A percentile compares a stretch with the other conserved stretches of the same genome.
Conservation (phyloP, 2,797 vertebrate species). For the Myotis pilosus region DNA sequence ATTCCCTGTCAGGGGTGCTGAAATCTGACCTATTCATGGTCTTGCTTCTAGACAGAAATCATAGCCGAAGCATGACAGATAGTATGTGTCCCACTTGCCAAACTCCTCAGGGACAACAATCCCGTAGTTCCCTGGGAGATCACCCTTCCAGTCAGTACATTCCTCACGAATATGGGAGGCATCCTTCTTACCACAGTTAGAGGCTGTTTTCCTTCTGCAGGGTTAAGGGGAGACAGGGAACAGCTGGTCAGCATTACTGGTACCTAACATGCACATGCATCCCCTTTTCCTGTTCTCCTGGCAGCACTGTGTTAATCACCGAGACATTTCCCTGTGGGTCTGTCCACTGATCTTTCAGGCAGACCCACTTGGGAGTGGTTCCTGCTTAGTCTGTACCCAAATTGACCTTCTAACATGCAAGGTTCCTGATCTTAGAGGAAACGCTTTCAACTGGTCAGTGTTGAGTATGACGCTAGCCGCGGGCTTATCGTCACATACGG, state of each 20-base stretch:
- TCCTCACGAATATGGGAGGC: background rate
- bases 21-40: background rate
- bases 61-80: background rate
- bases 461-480: background rate
- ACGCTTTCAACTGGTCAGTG: background rate
- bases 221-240: background rate
- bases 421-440: background rate
- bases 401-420: background rate
- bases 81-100: slow-evolving; percentile 2
- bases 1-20: background rate
- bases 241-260: background rate
- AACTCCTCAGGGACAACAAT: background rate
- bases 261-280: rapidly evolving
- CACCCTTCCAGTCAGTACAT: background rate
- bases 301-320: no score
- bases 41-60: background rate
- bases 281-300: background rate
- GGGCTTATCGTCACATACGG: background rate
- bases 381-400: background rate
- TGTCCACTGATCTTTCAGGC: background rate
- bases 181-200: background rate
- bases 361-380: background rate
- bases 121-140: background rate
- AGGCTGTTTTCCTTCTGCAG: background rate
- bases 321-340: rapidly evolving